Percentiles rank a stretch among this genome's conserved stretches.
These are phyloP conservation scores for Caenorhabditis sp. DNA, from an alignment of 2,888 invertebrate species.

Conservation along the genomic window DNA sequence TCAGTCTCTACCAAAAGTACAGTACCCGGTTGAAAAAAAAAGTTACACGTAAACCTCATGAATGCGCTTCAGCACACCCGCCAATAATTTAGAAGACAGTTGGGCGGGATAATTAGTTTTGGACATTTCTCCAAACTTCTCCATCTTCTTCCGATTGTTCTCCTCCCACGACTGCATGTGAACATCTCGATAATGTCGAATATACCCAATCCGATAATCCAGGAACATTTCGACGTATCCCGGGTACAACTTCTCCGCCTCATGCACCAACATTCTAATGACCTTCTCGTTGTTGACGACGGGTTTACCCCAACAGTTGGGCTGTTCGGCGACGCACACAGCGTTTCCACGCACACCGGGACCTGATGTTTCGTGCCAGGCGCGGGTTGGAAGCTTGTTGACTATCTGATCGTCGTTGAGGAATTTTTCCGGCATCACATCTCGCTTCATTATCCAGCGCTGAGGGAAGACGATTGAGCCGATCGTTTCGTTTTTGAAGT, in stretches of 20 bases:
- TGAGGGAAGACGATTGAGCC: constrained; percentile 36
- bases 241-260: constrained; percentile 35
- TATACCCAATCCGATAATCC: constrained; percentile 25
- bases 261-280: constrained; percentile 31
- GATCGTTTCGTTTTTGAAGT: constrained; percentile 19
- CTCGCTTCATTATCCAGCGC: constrained; percentile 43
- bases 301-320: constrained; percentile 36
- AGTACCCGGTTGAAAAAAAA: neutral
- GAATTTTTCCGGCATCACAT: constrained; percentile 24
- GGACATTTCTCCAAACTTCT: constrained; percentile 26
- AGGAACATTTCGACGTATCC: constrained; percentile 27
- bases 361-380: constrained; percentile 37
- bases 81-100: constrained; percentile 11
- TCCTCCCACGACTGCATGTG: constrained; percentile 35
- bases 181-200: constrained; percentile 39
- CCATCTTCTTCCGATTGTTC: constrained; percentile 20
- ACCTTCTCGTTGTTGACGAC: constrained; percentile 39
- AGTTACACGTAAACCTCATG: constrained; percentile 26
- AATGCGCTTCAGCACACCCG: constrained; percentile 20
- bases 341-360: constrained; percentile 30
- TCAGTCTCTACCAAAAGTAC: too few relatives aligned
- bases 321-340: constrained; percentile 18
- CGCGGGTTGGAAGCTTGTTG: constrained; percentile 26
- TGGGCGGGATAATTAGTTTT: constrained; percentile 23
- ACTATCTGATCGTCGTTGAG: constrained; percentile 24